Conservation (phyloP, 2,113 vertebrate genomes). For the Lates calcarifer region DNA sequence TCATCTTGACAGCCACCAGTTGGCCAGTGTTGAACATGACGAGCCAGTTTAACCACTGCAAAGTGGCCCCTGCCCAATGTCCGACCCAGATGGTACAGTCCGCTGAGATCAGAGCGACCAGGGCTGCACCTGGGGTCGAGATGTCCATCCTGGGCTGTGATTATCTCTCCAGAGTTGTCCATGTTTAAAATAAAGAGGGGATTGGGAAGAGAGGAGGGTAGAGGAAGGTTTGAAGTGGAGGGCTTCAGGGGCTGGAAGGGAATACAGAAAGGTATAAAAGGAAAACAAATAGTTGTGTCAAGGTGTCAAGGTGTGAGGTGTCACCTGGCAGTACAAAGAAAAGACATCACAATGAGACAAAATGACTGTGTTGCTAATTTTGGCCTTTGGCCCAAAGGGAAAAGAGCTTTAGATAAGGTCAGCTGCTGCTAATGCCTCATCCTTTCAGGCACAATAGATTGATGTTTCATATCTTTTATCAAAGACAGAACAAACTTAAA, state of each 20-base stretch:
- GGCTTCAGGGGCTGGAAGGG: background rate
- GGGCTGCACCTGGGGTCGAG: slow-evolving; percentile 64
- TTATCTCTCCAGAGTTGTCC: slow-evolving; percentile 52
- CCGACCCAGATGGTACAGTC: slow-evolving; percentile 90
- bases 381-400: slow-evolving; percentile 29
- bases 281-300: slow-evolving; percentile 8
- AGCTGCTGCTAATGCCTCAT: slow-evolving; percentile 37
- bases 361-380: slow-evolving; percentile 32
- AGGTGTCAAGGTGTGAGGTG: slow-evolving; percentile 19
- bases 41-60: slow-evolving; percentile 89
- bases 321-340: slow-evolving; percentile 61
- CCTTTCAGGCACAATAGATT: slow-evolving; percentile 19
- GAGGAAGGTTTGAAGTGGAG: background rate
- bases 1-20: slow-evolving; percentile 91
- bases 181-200: slow-evolving; percentile 48
- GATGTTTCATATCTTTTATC: slow-evolving; percentile 29
- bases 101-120: slow-evolving; percentile 84
- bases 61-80: slow-evolving; percentile 92
- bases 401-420: slow-evolving; percentile 53
- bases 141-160: slow-evolving; percentile 67
- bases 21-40: slow-evolving; percentile 90
- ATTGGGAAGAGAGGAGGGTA: background rate
- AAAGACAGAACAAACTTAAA: slow-evolving; percentile 39
- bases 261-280: background rate
- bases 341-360: slow-evolving; percentile 40